These are phyloP conservation scores for Drosophila rufa DNA, from an alignment of 1,140 invertebrate genomes.

Conservation along the genomic window DNA sequence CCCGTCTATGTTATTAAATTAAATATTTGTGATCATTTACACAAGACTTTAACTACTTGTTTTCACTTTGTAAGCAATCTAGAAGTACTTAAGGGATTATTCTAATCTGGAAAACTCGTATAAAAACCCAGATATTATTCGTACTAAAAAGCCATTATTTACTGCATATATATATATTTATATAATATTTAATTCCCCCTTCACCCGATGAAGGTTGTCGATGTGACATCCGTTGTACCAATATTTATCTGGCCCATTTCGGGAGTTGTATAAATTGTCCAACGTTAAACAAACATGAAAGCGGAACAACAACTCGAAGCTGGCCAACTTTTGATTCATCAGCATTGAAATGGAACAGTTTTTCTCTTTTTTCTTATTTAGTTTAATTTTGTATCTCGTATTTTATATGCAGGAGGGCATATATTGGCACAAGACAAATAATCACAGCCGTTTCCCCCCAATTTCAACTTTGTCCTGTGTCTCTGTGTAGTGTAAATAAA, in stretches of 20 bases:
- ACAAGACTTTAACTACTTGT: no score
- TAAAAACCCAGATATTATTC: no score
- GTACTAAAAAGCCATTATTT: no score
- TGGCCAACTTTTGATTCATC: constrained; percentile 37
- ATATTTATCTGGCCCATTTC: constrained; percentile 44
- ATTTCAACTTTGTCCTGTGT: constrained; percentile 15
- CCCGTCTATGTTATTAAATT: no score
- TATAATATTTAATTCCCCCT: background rate
- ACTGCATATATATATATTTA: background rate
- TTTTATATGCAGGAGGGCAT: constrained; percentile 56
- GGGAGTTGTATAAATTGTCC: constrained; percentile 15
- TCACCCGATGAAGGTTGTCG: no score
- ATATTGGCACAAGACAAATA: constrained; percentile 61
- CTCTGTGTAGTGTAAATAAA: constrained; percentile 48
- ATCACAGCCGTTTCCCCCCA: constrained; percentile 25
- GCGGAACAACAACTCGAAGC: constrained; percentile 16
- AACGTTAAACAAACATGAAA: constrained; percentile 32
- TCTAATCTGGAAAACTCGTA: no score
- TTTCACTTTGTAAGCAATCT: no score
- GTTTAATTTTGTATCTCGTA: constrained; percentile 30
- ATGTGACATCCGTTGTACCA: constrained; percentile 8
- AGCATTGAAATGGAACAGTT: constrained; percentile 54
- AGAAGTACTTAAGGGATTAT: no score
- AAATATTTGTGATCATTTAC: no score
- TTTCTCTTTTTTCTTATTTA: constrained; percentile 20